Percentiles rank a stretch among this genome's conserved stretches.
phyloP scores from a whole-genome alignment of 2,113 vertebrate species.

The Campylomormyrus tamandua region DNA sequence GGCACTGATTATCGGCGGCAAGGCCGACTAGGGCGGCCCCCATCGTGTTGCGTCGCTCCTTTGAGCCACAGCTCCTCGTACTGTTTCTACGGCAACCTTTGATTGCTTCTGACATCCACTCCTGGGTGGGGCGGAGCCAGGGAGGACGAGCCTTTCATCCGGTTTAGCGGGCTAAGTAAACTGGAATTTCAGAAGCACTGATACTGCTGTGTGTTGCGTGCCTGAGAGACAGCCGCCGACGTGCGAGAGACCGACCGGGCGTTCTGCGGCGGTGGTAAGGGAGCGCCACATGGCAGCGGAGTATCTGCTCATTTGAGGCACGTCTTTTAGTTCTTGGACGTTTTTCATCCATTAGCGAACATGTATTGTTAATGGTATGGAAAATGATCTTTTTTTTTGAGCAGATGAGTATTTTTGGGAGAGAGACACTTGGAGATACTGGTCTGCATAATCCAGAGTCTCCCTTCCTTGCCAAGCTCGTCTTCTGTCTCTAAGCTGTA shows the following conservation, averaged over 20 bases:
- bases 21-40: neutral
- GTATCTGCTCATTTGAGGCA: neutral
- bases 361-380: constrained; percentile 14
- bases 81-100: constrained; percentile 2
- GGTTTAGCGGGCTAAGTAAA: neutral
- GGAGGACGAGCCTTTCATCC: neutral
- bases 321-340: neutral
- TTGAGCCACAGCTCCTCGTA: constrained; percentile 26
- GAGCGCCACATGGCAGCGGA: neutral
- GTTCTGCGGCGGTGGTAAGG: neutral
- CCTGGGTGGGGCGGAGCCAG: neutral
- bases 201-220: neutral
- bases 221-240: neutral
- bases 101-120: constrained; percentile 19
- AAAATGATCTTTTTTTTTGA: neutral
- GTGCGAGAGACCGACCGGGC: neutral
- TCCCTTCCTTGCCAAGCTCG: neutral
- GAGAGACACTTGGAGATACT: neutral
- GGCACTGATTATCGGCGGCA: neutral
- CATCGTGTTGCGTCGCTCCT: constrained; percentile 26
- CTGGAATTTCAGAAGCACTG: neutral
- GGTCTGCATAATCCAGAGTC: neutral
- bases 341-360: neutral
- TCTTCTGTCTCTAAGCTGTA: neutral
- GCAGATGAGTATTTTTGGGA: neutral